Percentiles rank a stretch among this genome's conserved stretches.
These are phyloP conservation scores for Stenopsyche tienmushanensis DNA, from an alignment of 1,140 invertebrate species.

Conservation along the genomic window DNA sequence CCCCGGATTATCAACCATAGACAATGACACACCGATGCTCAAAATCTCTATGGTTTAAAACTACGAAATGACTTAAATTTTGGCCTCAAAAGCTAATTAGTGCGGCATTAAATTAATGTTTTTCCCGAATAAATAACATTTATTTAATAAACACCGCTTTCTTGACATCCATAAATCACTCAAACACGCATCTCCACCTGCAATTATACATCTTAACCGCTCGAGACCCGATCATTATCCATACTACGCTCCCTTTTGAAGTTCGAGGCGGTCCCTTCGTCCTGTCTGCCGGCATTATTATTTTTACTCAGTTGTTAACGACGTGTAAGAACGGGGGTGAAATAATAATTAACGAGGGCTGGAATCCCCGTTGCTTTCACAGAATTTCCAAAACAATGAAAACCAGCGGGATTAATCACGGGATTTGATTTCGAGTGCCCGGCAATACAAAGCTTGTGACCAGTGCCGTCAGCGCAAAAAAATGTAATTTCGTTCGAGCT, in stretches of 20 bases:
- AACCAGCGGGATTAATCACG: slow-evolving; percentile 8
- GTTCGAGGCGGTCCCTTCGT: background rate
- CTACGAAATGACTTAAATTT: no score
- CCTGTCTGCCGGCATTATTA: background rate
- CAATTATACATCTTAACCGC: no score
- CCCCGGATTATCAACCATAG: no score
- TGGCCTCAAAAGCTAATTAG: no score
- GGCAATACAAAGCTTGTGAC: background rate
- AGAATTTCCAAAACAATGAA: slow-evolving; percentile 3
- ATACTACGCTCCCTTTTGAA: background rate
- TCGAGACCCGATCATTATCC: background rate
- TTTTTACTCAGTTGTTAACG: background rate
- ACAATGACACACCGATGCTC: no score
- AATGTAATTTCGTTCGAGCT: background rate
- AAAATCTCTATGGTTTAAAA: no score
- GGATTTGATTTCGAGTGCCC: slow-evolving; percentile 10
- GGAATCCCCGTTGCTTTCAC: background rate
- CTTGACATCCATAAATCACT: no score
- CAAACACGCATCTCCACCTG: no score
- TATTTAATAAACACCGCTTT: no score
- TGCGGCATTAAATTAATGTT: no score
- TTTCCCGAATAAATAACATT: no score
- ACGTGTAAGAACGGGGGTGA: background rate
- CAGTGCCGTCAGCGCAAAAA: no score
- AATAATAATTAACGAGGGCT: slow-evolving; percentile 10